Evolutionary conservation across 1,140 invertebrate species (phyloP).

Genomic region (Drosophila sulfurigaster): DNA sequence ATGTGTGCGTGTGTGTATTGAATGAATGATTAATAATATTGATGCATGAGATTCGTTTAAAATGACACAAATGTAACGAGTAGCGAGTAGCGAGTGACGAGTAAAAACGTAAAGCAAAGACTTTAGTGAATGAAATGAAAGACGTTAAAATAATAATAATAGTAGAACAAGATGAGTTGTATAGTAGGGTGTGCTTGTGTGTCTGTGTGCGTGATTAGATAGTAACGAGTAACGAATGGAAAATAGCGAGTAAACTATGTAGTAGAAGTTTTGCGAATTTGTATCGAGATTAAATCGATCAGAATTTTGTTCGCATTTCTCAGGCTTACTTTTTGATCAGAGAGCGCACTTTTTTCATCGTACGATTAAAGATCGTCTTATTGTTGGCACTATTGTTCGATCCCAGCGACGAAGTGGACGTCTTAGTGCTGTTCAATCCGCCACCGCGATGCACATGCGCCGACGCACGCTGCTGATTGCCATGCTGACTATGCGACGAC

Average conservation of each 20-base stretch:
- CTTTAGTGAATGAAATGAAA: constrained; percentile 5
- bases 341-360: constrained; percentile 89
- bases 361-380: constrained; percentile 89
- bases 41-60: constrained; percentile 66
- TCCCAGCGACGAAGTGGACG: constrained; percentile 72
- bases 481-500: constrained; percentile 26
- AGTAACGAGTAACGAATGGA: constrained; percentile 46
- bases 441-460: constrained; percentile 80
- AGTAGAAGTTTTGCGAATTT: constrained; percentile 40
- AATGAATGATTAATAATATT: constrained; percentile 10
- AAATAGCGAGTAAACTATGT: constrained; percentile 39
- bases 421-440: constrained; percentile 74
- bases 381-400: constrained; percentile 76
- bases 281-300: constrained; percentile 19
- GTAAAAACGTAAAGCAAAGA: constrained; percentile 3
- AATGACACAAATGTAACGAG: constrained; percentile 59
- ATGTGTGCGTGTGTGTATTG: constrained; percentile 4
- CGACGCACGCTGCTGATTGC: constrained; percentile 70
- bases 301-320: constrained; percentile 34
- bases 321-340: constrained; percentile 88
- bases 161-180: constrained; percentile 15
- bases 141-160: constrained; percentile 15
- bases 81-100: constrained; percentile 51
- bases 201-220: constrained; percentile 26
- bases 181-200: no score